Conservation (phyloP, 2,888 invertebrate species). For the Agrypnus murinus region DNA sequence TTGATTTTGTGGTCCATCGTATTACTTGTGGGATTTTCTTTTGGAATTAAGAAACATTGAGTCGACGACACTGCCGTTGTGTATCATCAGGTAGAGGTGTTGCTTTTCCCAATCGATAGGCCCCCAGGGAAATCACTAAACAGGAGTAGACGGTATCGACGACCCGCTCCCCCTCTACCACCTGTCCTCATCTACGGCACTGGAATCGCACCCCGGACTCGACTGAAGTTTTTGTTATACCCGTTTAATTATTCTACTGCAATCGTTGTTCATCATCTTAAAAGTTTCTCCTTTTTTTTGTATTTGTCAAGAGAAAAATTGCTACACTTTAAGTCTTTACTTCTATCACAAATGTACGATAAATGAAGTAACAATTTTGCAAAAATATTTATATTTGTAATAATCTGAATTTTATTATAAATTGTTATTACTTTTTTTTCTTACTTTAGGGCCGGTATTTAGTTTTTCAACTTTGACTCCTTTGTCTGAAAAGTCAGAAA, state of each 20-base stretch:
- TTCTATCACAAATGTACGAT: too few species aligned
- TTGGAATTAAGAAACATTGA: constrained; percentile 49
- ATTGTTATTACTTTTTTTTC: too few species aligned
- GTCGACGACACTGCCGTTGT: constrained; percentile 44
- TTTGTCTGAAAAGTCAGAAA: too few species aligned
- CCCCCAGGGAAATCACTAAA: constrained; percentile 71
- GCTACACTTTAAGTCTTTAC: too few species aligned
- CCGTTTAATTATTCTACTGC: constrained; percentile 44
- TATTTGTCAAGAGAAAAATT: neutral
- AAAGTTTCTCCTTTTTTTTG: constrained; percentile 14
- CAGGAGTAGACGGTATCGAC: constrained; percentile 61
- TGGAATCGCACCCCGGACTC: constrained; percentile 56
- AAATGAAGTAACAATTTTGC: too few species aligned
- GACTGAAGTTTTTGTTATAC: constrained; percentile 36
- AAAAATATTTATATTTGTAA: too few species aligned
- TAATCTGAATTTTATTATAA: too few species aligned
- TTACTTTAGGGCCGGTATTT: too few species aligned
- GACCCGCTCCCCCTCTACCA: constrained; percentile 58
- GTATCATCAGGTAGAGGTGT: constrained; percentile 60
- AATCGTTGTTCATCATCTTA: constrained; percentile 40
- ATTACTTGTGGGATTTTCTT: constrained; percentile 48
- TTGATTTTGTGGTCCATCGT: constrained; percentile 44
- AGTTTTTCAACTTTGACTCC: too few species aligned
- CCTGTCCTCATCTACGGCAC: constrained; percentile 59
- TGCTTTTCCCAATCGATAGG: constrained; percentile 69